A percentile compares a stretch with the other conserved stretches of the same genome.
phyloP scores from a whole-genome alignment of 2,113 vertebrate genomes.

The Petromus typicus region DNA sequence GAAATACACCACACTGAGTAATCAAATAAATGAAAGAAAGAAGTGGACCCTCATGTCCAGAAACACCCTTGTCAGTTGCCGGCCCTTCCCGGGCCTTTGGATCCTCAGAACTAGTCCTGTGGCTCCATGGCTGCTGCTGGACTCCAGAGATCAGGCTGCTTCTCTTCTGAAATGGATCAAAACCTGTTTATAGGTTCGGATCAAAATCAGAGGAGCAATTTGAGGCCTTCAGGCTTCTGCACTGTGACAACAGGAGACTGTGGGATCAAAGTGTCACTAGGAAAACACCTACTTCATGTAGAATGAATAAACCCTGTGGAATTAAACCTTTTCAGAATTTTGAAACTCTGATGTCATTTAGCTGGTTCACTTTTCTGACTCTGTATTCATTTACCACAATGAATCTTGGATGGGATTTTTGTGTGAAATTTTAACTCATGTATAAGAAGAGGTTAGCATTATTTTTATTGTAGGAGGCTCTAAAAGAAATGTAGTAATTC shows the following conservation, averaged over 20 bases:
- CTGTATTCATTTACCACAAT: constrained; percentile 66
- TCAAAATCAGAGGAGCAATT: constrained; percentile 73
- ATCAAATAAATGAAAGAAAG: not conserved
- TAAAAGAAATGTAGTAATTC: constrained; percentile 29
- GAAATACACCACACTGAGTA: not conserved
- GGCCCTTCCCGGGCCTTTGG: not conserved
- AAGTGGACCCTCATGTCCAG: not conserved
- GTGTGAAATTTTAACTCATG: constrained; percentile 57
- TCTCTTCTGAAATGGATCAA: constrained; percentile 68
- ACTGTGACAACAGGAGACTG: constrained; percentile 45
- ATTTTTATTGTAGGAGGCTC: not conserved
- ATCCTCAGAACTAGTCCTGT: not conserved
- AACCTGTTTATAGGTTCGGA: constrained; percentile 70
- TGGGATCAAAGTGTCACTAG: constrained; percentile 66
- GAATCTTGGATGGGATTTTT: constrained; percentile 60
- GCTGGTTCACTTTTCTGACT: constrained; percentile 66
- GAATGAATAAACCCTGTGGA: constrained; percentile 67
- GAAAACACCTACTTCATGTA: constrained; percentile 42
- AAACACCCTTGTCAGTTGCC: not conserved
- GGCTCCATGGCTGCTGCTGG: not conserved
- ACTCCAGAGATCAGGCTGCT: constrained; percentile 52
- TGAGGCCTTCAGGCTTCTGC: constrained; percentile 59
- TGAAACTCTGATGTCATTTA: constrained; percentile 76
- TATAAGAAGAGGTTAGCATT: constrained; percentile 61
- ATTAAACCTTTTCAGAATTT: constrained; percentile 68